These are phyloP conservation scores for Aradus depressus DNA, from an alignment of 2,888 invertebrate species.

Conservation along the genomic window DNA sequence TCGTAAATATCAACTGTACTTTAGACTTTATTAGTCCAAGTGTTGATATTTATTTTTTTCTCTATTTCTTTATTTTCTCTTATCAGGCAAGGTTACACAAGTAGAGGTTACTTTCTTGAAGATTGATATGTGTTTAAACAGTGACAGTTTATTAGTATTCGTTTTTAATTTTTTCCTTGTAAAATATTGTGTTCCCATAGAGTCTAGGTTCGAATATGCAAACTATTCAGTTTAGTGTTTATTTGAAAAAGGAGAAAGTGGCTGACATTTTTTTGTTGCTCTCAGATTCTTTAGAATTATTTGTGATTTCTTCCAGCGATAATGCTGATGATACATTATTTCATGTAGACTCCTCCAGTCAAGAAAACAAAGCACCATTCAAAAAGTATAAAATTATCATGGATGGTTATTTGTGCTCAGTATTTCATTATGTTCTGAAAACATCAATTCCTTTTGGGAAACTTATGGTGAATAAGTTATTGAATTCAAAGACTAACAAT, in stretches of 20 bases:
- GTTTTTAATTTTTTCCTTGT: too few species aligned
- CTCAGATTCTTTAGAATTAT: too few species aligned
- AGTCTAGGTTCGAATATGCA: too few species aligned
- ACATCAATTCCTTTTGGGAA: conserved; percentile 1
- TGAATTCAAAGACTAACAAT: background rate
- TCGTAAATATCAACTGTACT: too few species aligned
- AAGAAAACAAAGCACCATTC: background rate
- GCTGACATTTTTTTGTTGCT: background rate
- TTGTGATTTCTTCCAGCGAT: background rate
- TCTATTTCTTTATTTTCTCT: too few species aligned
- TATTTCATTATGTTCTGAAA: conserved; percentile 6
- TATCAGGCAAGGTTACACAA: too few species aligned
- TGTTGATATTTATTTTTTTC: too few species aligned
- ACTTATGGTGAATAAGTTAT: background rate
- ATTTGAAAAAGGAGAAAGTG: background rate
- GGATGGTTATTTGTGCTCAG: conserved; percentile 9
- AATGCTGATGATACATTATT: background rate
- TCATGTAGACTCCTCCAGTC: background rate
- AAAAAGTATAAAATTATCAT: background rate
- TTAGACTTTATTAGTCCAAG: too few species aligned
- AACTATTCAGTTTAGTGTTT: background rate
- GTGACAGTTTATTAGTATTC: too few species aligned
- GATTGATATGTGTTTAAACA: too few species aligned
- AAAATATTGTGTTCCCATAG: too few species aligned
- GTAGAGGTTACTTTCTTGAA: too few species aligned